Conservation (phyloP, 2,888 invertebrate species). For the Arenicola marina region DNA sequence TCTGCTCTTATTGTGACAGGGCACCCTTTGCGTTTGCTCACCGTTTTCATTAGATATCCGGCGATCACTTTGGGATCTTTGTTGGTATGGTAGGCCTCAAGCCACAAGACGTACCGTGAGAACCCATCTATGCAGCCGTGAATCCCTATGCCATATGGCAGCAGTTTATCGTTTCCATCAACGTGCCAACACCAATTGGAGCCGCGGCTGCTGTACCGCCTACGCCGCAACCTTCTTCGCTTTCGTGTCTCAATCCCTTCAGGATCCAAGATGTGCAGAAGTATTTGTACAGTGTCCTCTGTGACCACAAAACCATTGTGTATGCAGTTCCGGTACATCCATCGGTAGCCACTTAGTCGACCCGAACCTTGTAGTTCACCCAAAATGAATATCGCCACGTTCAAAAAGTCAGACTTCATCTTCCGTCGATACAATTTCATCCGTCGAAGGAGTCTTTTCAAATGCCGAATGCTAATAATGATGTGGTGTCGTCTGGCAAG, state of each 20-base stretch:
- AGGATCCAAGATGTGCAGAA: background rate
- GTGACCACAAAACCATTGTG: background rate
- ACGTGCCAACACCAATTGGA: background rate
- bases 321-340: background rate
- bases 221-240: background rate
- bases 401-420: background rate
- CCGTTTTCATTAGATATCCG: background rate
- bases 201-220: background rate
- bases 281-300: background rate
- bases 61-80: background rate
- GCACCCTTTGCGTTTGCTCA: background rate
- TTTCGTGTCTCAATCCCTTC: background rate
- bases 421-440: background rate
- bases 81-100: background rate
- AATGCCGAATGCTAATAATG: background rate
- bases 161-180: background rate
- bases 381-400: background rate
- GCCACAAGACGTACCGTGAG: background rate
- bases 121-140: slow-evolving; percentile 1
- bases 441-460: background rate
- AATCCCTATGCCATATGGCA: background rate
- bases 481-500: no score
- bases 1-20: background rate
- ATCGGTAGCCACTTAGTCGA: background rate
- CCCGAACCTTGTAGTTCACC: background rate